These are phyloP conservation scores for Prunella strophiata DNA, from an alignment of 2,797 vertebrate genomes.

Conservation along the genomic window DNA sequence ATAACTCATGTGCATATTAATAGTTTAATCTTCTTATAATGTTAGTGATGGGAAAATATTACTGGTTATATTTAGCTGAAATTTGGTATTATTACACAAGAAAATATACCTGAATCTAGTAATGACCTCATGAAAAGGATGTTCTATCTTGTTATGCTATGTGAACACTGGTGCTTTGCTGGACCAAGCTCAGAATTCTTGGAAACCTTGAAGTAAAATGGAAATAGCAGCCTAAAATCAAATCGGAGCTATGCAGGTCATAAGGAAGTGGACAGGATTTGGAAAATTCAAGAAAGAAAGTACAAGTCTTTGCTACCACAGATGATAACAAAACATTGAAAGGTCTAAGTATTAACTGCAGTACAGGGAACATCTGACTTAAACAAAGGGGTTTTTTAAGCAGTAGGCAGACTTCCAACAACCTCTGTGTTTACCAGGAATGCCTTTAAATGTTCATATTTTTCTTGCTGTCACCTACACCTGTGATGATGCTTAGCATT, in stretches of 20 bases:
- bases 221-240: background rate
- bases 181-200: background rate
- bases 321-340: background rate
- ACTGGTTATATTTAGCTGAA: background rate
- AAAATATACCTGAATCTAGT: background rate
- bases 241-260: fast-evolving
- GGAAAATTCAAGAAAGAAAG: background rate
- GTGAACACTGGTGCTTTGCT: background rate
- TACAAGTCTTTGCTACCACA: background rate
- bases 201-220: background rate
- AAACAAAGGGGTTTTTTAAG: background rate
- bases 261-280: background rate
- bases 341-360: background rate
- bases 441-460: background rate
- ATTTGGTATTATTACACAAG: background rate
- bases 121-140: background rate
- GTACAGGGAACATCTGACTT: background rate
- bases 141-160: background rate
- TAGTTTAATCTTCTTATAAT: background rate
- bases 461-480: background rate
- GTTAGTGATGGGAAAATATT: background rate
- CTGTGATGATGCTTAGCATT: background rate
- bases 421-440: background rate
- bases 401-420: background rate
- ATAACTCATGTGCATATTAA: background rate